phyloP scores from a whole-genome alignment of 2,888 invertebrate species.

The Agriotes lineatus region DNA sequence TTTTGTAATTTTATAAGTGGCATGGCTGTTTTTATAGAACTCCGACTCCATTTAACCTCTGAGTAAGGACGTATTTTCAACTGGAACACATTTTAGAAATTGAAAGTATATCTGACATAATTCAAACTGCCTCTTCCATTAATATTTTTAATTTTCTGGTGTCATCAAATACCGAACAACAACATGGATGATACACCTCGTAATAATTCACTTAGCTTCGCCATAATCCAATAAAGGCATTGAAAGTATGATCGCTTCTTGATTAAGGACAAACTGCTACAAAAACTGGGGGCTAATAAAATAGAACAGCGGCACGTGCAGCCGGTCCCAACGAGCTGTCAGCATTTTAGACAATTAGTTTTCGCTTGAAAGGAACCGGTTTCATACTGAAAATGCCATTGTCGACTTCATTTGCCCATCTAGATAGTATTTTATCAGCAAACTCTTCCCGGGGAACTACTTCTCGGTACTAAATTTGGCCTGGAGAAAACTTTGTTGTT shows the following conservation, averaged over 20 bases:
- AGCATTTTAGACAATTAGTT: conserved; percentile 11
- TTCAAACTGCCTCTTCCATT: no score
- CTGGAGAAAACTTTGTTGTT: not conserved
- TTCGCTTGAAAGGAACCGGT: conserved; percentile 2
- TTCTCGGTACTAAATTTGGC: no score
- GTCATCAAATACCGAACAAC: not conserved
- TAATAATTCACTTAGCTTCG: not conserved
- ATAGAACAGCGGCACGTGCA: conserved; percentile 3
- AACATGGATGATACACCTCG: no score
- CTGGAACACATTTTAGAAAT: no score
- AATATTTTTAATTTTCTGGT: not conserved
- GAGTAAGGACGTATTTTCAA: no score
- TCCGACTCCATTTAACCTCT: no score
- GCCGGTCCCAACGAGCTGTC: conserved; percentile 14
- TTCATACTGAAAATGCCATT: conserved; percentile 2
- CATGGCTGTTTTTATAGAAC: no score
- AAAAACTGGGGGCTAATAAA: conserved; percentile 5
- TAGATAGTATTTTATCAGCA: conserved; percentile 7
- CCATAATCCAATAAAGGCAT: not conserved
- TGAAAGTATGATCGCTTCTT: not conserved
- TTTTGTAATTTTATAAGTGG: no score
- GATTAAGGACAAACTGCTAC: conserved; percentile 4
- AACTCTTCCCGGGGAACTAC: no score
- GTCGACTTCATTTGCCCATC: conserved; percentile 2
- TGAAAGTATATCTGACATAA: no score